phyloP scores from a whole-genome alignment of 1,140 invertebrate species.

The Lucilia cuprina region DNA sequence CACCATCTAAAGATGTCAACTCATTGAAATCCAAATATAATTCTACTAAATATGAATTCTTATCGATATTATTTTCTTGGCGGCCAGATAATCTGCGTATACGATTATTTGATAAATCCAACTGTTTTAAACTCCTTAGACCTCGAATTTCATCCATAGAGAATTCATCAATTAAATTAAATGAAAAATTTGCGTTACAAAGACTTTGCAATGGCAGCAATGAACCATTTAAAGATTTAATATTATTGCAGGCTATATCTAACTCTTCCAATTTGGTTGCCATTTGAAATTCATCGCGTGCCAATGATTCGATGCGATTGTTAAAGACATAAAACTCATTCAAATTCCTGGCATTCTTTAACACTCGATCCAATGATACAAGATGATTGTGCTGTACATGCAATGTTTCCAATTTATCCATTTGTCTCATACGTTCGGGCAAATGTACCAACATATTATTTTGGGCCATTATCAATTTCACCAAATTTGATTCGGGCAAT shows the following conservation, averaged over 20 bases:
- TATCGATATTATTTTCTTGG: constrained; percentile 77
- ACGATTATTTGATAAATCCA: constrained; percentile 79
- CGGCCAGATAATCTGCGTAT: constrained; percentile 72
- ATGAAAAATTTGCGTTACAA: constrained; percentile 74
- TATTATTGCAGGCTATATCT: constrained; percentile 73
- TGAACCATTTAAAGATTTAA: constrained; percentile 76
- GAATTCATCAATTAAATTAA: constrained; percentile 78
- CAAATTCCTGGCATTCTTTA: constrained; percentile 72
- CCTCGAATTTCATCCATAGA: constrained; percentile 78
- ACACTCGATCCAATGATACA: constrained; percentile 71
- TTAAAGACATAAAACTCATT: constrained; percentile 72
- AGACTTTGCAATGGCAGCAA: constrained; percentile 73
- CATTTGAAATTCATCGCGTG: constrained; percentile 77
- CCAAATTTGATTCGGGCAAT: constrained; percentile 71
- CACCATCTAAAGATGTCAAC: constrained; percentile 73
- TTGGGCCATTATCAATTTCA: constrained; percentile 74
- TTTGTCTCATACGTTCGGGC: constrained; percentile 72
- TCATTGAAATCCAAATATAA: constrained; percentile 76
- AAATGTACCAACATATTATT: constrained; percentile 74
- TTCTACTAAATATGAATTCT: constrained; percentile 73
- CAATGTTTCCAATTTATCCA: constrained; percentile 71
- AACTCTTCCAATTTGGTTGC: constrained; percentile 72
- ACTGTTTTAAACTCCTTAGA: constrained; percentile 69
- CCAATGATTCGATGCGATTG: constrained; percentile 75
- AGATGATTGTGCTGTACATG: constrained; percentile 77